Conservation (phyloP, 2,113 vertebrate species). For the Scomber colias region DNA sequence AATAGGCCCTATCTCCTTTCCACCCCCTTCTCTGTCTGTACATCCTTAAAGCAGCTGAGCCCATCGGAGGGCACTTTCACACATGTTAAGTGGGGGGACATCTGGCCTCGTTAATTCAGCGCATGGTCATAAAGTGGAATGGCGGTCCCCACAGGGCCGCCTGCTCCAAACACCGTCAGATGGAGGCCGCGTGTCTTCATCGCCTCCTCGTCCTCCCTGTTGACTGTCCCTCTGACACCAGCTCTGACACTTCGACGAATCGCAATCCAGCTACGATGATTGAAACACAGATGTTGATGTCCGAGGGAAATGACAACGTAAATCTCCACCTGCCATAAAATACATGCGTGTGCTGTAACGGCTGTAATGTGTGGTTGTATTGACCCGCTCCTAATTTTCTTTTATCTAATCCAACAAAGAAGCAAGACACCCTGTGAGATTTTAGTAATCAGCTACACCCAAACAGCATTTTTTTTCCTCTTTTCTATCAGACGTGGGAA, state of each 20-base stretch:
- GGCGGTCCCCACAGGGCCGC: conserved; percentile 73
- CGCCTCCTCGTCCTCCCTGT: conserved; percentile 49
- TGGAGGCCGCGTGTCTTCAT: conserved; percentile 55
- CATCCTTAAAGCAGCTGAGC: conserved; percentile 82
- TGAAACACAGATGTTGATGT: conserved; percentile 35
- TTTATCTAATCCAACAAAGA: conserved; percentile 27
- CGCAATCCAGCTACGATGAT: conserved; percentile 19
- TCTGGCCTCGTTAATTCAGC: conserved; percentile 85
- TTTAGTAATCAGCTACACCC: neutral
- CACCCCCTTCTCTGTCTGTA: conserved; percentile 62
- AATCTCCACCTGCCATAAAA: conserved; percentile 32
- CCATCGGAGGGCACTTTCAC: conserved; percentile 79
- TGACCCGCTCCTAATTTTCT: conserved; percentile 19
- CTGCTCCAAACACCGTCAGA: conserved; percentile 67
- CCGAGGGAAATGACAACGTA: conserved; percentile 22
- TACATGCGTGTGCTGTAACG: neutral
- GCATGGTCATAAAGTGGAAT: conserved; percentile 83
- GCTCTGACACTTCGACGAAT: conserved; percentile 36
- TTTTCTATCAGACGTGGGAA: neutral
- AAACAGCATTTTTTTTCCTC: neutral
- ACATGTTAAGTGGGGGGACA: conserved; percentile 79
- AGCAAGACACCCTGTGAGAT: neutral
- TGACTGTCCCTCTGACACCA: conserved; percentile 64
- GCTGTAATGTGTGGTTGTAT: conserved; percentile 35
- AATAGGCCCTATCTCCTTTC: conserved; percentile 56